Base-by-base conservation (phyloP, 2,888 invertebrate genomes). In the Hemistola chrysoprasaria region DNA sequence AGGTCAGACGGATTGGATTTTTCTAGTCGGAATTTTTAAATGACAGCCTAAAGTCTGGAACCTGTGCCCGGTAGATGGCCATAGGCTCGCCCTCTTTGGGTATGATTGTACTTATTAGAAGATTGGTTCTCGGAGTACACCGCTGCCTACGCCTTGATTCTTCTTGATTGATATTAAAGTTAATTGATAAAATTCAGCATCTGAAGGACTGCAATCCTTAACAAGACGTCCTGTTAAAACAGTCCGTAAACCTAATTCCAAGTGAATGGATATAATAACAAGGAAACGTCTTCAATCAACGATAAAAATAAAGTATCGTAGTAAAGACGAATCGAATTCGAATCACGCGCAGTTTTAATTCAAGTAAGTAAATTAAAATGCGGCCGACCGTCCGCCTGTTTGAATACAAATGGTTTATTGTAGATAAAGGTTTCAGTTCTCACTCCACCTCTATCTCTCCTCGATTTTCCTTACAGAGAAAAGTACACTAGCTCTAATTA, bases 361-460 rank as follows among this genome's bases (percentile, higher is more conserved):
- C 77, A 71, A 70, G 76, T 84, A 84, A 87, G 86, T 88, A 88
- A 87, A 88, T 88, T 88, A 88, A 88, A 87, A 84, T 81, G 84
- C 77, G 86, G 83, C 84, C 61, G 71, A 74, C 62, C 68, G 65
- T 45, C 54, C 45, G 59, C 57, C 64, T 59, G 76, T 79, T 81
- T 83, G 87, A 87, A 88, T 88, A 86, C 87, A 86, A 88, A 88
- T 85, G 79, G 75, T 84, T 75, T 78, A 77, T 78, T 76, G 76
- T 69, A 70, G 68, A 57, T 62, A 74, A 68, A 68, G 65, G 78
- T 78, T 81, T 76, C 80, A 77, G 76, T 85, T 79, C 74, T 51
- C 55, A 33, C 47, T n/a, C n/a, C 59, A 56, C 59, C 56, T 47
- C 53, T 56, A 56, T 63, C 63, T 65, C 67, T 67, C 4, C 3